Evolutionary conservation across 2,888 invertebrate species (phyloP).

Genomic region (Agonopterix subpropinquella): DNA sequence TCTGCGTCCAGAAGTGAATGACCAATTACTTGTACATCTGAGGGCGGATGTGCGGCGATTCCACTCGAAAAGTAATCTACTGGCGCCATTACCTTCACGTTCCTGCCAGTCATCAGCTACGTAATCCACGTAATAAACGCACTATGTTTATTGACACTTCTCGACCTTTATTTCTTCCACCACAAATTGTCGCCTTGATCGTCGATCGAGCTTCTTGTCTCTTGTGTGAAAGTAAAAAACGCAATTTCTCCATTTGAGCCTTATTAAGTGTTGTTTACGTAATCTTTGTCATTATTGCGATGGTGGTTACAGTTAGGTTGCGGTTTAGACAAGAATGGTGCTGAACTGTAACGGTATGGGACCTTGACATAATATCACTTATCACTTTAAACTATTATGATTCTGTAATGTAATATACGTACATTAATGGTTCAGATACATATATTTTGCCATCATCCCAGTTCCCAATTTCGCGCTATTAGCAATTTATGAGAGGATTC

Average conservation of each 20-base stretch:
- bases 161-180: background rate
- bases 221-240: constrained; percentile 14
- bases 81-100: constrained; percentile 43
- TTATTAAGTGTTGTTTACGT: constrained; percentile 16
- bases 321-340: too few species aligned
- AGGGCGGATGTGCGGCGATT: constrained; percentile 49
- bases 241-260: constrained; percentile 13
- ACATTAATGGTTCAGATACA: too few species aligned
- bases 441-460: too few species aligned
- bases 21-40: constrained; percentile 44
- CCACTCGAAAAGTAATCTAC: constrained; percentile 53
- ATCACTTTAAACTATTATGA: too few species aligned
- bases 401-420: too few species aligned
- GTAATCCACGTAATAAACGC: constrained; percentile 50
- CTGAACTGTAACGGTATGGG: too few species aligned
- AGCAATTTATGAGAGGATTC: too few species aligned
- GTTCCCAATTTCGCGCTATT: too few species aligned
- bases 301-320: background rate
- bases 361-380: background rate
- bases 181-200: constrained; percentile 5
- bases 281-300: background rate
- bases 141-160: constrained; percentile 7
- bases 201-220: constrained; percentile 5
- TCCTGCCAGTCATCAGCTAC: constrained; percentile 29
- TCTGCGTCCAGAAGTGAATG: constrained; percentile 37